phyloP scores from a whole-genome alignment of 2,797 vertebrate species.

The Mycteria americana region DNA sequence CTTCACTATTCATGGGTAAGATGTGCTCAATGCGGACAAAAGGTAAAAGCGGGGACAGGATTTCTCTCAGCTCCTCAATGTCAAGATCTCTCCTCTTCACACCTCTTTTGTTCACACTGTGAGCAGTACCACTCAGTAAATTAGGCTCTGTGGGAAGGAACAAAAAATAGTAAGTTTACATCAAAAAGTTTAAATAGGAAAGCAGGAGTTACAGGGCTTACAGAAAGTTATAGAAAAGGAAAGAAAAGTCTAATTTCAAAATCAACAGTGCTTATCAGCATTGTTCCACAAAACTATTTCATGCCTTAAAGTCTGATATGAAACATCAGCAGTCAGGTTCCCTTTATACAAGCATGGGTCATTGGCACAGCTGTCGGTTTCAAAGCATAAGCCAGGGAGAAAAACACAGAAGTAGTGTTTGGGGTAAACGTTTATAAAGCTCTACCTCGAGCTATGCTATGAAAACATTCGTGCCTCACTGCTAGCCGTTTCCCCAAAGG shows the following conservation, averaged over 20 bases:
- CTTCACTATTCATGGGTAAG: conserved; percentile 91
- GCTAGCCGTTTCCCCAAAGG: background rate
- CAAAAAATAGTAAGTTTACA: background rate
- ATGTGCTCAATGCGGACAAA: conserved; percentile 95
- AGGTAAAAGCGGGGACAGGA: conserved; percentile 90
- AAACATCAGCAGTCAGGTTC: background rate
- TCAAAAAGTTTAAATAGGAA: background rate
- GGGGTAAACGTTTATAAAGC: background rate
- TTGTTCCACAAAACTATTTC: background rate
- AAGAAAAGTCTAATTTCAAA: background rate
- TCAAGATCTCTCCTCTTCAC: conserved; percentile 97
- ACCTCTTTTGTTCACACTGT: conserved; percentile 97
- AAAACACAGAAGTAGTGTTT: background rate
- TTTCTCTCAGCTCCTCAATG: conserved; percentile 93
- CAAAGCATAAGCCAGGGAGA: background rate
- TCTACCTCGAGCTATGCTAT: background rate
- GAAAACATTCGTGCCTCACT: background rate
- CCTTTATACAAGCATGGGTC: accelerated
- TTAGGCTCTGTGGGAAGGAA: conserved; percentile 87
- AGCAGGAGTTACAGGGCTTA: background rate
- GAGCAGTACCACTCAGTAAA: conserved; percentile 95
- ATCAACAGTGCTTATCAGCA: background rate
- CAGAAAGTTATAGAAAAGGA: background rate
- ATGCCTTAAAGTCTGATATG: background rate
- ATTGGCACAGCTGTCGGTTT: background rate